Evolutionary conservation across 2,888 invertebrate species (phyloP).

Genomic region (Endotricha flammealis): DNA sequence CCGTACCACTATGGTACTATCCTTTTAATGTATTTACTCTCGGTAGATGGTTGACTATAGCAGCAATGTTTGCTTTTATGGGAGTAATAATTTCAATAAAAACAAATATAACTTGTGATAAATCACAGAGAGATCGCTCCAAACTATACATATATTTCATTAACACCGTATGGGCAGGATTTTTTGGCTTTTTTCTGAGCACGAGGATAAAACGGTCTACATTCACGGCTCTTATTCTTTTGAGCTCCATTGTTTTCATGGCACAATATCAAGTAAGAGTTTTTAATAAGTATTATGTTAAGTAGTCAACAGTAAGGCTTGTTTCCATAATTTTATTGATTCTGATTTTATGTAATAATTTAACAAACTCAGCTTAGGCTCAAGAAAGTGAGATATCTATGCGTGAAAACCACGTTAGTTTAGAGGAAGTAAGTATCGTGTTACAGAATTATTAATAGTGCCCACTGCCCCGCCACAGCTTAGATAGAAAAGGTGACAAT

Average conservation of each 20-base stretch:
- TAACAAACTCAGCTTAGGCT: too few species aligned
- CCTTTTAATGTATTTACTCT: constrained; percentile 26
- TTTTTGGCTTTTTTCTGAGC: constrained; percentile 33
- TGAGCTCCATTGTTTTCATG: constrained; percentile 33
- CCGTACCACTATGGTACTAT: constrained; percentile 40
- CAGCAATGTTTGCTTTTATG: constrained; percentile 1
- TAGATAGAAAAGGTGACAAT: too few species aligned
- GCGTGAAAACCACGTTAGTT: too few species aligned
- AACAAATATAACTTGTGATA: background rate
- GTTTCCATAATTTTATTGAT: background rate
- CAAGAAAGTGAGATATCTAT: too few species aligned
- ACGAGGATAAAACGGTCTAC: constrained; percentile 24
- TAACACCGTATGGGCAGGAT: constrained; percentile 4
- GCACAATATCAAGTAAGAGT: constrained; percentile 41
- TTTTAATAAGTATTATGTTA: background rate
- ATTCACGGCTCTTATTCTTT: constrained; percentile 31
- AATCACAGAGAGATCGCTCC: background rate
- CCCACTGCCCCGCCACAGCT: too few species aligned
- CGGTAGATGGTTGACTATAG: constrained; percentile 16
- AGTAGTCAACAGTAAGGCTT: too few species aligned
- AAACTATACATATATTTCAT: constrained; percentile 1
- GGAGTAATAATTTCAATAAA: constrained; percentile 3
- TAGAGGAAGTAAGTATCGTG: too few species aligned
- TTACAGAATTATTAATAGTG: too few species aligned
- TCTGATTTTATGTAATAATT: background rate